phyloP scores from a whole-genome alignment of 2,888 invertebrate genomes.

The Cheilosia vernalis region DNA sequence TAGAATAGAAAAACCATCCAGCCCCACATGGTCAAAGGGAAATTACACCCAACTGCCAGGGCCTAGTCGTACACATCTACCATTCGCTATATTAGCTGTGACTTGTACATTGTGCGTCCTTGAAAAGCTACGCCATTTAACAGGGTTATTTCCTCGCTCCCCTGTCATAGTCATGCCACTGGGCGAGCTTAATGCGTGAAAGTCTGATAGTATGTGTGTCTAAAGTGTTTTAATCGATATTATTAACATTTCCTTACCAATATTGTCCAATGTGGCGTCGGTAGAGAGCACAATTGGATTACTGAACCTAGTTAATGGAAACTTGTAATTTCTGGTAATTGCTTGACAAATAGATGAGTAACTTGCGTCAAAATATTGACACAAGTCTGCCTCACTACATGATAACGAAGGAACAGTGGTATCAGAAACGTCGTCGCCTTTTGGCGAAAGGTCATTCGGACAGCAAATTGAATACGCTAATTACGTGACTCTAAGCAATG shows the following conservation, averaged over 20 bases:
- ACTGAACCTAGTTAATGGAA: neutral
- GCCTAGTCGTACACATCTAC: neutral
- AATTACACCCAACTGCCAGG: neutral
- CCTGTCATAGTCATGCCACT: neutral
- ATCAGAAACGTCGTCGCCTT: slow-evolving; percentile 5
- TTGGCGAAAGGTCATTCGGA: slow-evolving; percentile 37
- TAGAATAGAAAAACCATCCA: slow-evolving; percentile 9
- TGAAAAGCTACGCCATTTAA: slow-evolving; percentile 2
- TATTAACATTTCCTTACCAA: slow-evolving; percentile 2
- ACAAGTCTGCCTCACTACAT: no score
- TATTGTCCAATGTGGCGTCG: neutral
- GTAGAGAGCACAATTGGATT: neutral
- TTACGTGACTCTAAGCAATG: slow-evolving; percentile 29
- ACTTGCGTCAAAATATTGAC: neutral
- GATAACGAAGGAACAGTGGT: neutral
- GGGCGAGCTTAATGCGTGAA: neutral
- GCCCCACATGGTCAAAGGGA: slow-evolving; percentile 25
- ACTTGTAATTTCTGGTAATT: neutral
- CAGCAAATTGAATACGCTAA: slow-evolving; percentile 45
- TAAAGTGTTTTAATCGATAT: slow-evolving; percentile 11
- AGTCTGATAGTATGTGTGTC: neutral
- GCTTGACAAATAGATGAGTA: neutral
- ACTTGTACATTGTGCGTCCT: slow-evolving; percentile 14
- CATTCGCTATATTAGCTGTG: neutral
- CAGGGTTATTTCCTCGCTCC: neutral